Evolutionary conservation across 2,113 vertebrate genomes (phyloP), one percentile per base, ranked within the genome.

Genomic region (Mustela lutreola): DNA sequence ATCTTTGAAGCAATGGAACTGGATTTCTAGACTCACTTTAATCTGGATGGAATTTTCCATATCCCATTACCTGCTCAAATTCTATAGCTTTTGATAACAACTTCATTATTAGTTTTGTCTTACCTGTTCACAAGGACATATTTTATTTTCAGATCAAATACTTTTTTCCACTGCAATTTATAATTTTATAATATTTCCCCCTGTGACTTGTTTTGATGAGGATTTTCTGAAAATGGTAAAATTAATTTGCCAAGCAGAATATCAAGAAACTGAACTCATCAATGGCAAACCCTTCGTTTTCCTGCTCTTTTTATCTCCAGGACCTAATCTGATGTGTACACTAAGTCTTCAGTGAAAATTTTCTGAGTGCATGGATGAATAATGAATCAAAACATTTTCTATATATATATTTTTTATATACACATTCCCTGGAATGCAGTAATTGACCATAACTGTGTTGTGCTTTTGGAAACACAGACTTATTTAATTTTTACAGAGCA

Each of bases 1-100:
- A 90, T 85, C 26, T 93, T 67, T 92, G 58, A 80, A 92, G 90
- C 56, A 65, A 42, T 36, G 19, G 31, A 83, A 78, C 48, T 89
- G 39, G 58, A 87, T 95, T 95, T 90, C 31, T 83, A 94, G 56
- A 6, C 19, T 84, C 36, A 82, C 22, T 85, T 80, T 14, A 84
- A 33, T 5, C n/a, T 39, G 21, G 2, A n/a, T 92, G 96, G 94
- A 98, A 97, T 97, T 98, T 97, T 98, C 97, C 95, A 36, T 18
- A 62, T 73, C 4, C 2, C 4, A 94, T 95, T 89, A 86, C 81
- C 36, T 96, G 19, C 45, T 92, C 62, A 58, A 16, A 73, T 18
- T 33, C 31, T 62, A 36, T 60, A 82, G 28, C 79, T 97, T 91
- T 70, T n/a, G 12, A 24, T 92, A 91, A 85, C 14, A 73, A n/a